Conservation (phyloP, 2,888 invertebrate species). For the Brenthis ino region DNA sequence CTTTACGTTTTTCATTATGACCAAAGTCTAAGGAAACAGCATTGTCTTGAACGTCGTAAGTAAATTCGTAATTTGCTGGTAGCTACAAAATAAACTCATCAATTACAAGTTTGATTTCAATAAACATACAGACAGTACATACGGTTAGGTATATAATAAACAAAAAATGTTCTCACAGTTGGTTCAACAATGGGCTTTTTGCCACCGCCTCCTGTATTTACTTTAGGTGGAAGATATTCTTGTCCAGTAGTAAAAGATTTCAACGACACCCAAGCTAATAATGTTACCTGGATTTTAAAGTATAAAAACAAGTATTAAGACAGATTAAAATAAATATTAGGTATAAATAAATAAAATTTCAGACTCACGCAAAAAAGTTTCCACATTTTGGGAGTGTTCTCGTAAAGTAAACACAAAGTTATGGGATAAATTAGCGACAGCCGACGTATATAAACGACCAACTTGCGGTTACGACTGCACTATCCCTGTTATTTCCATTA, state of each 20-base stretch:
- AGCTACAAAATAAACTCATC: slow-evolving; percentile 58
- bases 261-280: slow-evolving; percentile 62
- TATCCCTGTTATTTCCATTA: slow-evolving; percentile 67
- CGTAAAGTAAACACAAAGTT: slow-evolving; percentile 42
- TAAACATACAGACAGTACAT: not conserved
- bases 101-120: too few relatives aligned
- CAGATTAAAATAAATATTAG: not conserved
- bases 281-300: slow-evolving; percentile 50
- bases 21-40: slow-evolving; percentile 83
- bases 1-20: slow-evolving; percentile 85
- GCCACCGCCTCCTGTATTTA: slow-evolving; percentile 44
- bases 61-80: slow-evolving; percentile 85
- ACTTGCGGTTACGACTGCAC: slow-evolving; percentile 57
- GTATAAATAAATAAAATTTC: slow-evolving; percentile 28
- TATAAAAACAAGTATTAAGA: not conserved
- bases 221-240: slow-evolving; percentile 80
- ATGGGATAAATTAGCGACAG: slow-evolving; percentile 50
- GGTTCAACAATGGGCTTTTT: slow-evolving; percentile 65
- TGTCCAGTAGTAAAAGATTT: slow-evolving; percentile 64
- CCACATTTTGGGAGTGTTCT: slow-evolving; percentile 55
- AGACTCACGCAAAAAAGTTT: slow-evolving; percentile 63
- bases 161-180: slow-evolving; percentile 50
- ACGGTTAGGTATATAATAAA: slow-evolving; percentile 4
- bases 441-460: slow-evolving; percentile 60
- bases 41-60: slow-evolving; percentile 84